A percentile compares a stretch with the other conserved stretches of the same genome.
phyloP scores from a whole-genome alignment of 2,113 vertebrate genomes.

The Carassius auratus region DNA sequence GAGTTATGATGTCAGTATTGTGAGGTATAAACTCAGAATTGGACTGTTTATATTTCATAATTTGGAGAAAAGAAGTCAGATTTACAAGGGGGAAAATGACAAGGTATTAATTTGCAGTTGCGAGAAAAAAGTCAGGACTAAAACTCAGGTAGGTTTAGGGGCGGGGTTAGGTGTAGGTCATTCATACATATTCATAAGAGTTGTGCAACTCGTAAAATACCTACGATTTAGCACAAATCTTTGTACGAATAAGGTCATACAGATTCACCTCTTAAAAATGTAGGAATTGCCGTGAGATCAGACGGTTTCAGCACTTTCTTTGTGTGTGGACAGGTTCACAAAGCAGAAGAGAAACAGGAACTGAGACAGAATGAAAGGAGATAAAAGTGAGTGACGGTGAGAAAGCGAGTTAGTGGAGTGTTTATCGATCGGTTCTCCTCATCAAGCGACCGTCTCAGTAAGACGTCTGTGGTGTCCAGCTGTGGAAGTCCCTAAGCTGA shows the following conservation, averaged over 20 bases:
- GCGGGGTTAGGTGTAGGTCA: too few relatives aligned
- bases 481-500: conserved; percentile 54
- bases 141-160: too few relatives aligned
- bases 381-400: conserved; percentile 4
- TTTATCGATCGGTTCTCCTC: conserved; percentile 70
- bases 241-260: too few relatives aligned
- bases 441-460: conserved; percentile 65
- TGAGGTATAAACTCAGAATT: neutral
- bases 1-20: neutral
- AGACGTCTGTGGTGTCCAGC: conserved; percentile 60
- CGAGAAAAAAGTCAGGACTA: too few relatives aligned
- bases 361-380: neutral
- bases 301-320: neutral
- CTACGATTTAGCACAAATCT: too few relatives aligned
- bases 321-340: neutral
- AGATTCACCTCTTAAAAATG: too few relatives aligned
- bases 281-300: too few relatives aligned
- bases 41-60: too few relatives aligned
- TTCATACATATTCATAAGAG: too few relatives aligned
- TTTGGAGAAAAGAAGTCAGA: neutral
- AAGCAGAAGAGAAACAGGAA: neutral
- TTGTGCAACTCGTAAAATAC: too few relatives aligned
- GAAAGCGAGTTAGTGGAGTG: conserved; percentile 36
- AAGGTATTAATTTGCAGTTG: neutral
- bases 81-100: neutral